A percentile compares a stretch with the other conserved stretches of the same genome.
These are phyloP conservation scores for Nymphalis polychloros DNA, from an alignment of 2,888 invertebrate genomes.

Conservation along the genomic window DNA sequence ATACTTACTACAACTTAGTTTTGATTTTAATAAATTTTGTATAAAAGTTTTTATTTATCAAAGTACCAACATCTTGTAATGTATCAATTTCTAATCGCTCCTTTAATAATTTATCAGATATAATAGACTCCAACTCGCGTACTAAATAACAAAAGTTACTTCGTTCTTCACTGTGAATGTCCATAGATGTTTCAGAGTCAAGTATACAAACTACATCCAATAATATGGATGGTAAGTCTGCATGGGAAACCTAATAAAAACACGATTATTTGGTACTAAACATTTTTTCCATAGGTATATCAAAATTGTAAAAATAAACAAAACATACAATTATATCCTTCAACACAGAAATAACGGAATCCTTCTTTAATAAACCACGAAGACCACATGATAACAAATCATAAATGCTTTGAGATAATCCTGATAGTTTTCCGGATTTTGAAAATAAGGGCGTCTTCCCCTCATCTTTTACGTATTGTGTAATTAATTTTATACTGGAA, in stretches of 20 bases:
- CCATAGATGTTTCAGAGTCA: conserved; percentile 90
- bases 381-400: conserved; percentile 90
- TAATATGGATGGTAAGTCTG: conserved; percentile 90
- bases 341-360: conserved; percentile 86
- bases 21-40: conserved; percentile 98
- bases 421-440: conserved; percentile 83
- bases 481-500: conserved; percentile 84
- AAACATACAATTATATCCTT: conserved; percentile 88
- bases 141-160: conserved; percentile 89
- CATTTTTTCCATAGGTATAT: neutral
- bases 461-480: conserved; percentile 84
- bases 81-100: conserved; percentile 97
- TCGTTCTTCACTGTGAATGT: conserved; percentile 87
- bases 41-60: conserved; percentile 94
- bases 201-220: conserved; percentile 92
- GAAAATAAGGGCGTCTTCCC: conserved; percentile 84
- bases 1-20: conserved; percentile 97
- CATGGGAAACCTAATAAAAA: conserved; percentile 85
- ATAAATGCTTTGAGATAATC: conserved; percentile 88
- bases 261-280: conserved; percentile 13
- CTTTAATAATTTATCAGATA: conserved; percentile 93
- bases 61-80: conserved; percentile 93
- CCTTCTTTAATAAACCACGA: conserved; percentile 88
- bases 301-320: neutral
- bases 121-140: conserved; percentile 89